Percentiles rank a stretch among this genome's conserved stretches.
phyloP scores from a whole-genome alignment of 2,888 invertebrate genomes.

The Carcina quercana region DNA sequence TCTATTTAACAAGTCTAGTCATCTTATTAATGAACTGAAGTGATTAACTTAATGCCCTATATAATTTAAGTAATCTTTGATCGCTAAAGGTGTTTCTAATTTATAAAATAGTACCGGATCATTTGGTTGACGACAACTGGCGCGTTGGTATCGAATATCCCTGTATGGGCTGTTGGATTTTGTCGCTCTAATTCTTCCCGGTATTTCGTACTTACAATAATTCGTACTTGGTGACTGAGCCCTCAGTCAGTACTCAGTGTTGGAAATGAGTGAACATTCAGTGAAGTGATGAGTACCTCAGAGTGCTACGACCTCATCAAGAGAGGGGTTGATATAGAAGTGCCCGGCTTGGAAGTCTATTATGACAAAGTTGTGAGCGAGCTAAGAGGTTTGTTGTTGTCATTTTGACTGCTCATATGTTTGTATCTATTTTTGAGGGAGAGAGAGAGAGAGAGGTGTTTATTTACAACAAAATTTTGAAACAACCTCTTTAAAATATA shows the following conservation, averaged over 20 bases:
- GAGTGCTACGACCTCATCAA: conserved; percentile 70
- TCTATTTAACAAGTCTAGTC: not conserved
- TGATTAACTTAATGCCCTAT: no score
- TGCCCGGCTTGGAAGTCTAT: conserved; percentile 70
- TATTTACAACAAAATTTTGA: no score
- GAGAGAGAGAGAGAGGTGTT: no score
- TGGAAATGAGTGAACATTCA: conserved; percentile 2
- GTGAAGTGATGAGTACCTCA: conserved; percentile 52
- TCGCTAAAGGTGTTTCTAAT: no score
- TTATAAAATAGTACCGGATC: no score
- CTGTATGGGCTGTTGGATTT: conserved; percentile 59
- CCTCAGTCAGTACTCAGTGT: conserved; percentile 20
- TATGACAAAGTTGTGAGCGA: conserved; percentile 75
- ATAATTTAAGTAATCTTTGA: no score
- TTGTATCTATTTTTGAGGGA: no score
- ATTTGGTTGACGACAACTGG: conserved; percentile 60
- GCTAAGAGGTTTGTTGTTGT: conserved; percentile 73
- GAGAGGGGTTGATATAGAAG: conserved; percentile 64
- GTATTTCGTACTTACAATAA: conserved; percentile 51
- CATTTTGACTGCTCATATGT: no score
- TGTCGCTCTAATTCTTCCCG: conserved; percentile 69
- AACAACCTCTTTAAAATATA: no score
- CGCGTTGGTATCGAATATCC: conserved; percentile 66
- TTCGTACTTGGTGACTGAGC: conserved; percentile 18
- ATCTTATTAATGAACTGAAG: no score